Conservation (phyloP, 1,140 invertebrate species). For the Caenorhabditis latens region DNA sequence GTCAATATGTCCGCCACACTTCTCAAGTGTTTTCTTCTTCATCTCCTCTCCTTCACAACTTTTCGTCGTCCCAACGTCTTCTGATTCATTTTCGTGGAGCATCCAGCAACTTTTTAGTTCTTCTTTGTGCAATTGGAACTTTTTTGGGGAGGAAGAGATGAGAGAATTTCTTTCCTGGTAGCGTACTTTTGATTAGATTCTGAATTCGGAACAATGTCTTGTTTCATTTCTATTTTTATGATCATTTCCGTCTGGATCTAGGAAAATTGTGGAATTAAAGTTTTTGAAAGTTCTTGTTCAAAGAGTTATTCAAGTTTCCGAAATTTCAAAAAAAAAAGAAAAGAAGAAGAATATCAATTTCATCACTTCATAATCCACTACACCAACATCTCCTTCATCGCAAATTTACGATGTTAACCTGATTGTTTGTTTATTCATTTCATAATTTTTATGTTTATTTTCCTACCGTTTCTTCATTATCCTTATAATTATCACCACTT, state of each 20-base stretch:
- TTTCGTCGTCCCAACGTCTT: not conserved
- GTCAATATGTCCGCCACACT: slow-evolving; percentile 41
- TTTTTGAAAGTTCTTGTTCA: no score
- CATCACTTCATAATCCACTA: not conserved
- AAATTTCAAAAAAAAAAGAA: not conserved
- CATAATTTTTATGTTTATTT: not conserved
- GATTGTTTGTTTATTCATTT: not conserved
- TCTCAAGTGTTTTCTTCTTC: slow-evolving; percentile 50
- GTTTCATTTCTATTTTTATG: not conserved
- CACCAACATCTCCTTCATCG: not conserved
- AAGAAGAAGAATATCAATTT: not conserved
- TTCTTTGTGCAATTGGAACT: not conserved
- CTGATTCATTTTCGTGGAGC: slow-evolving; percentile 21
- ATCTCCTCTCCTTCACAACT: slow-evolving; percentile 14
- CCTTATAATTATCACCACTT: not conserved
- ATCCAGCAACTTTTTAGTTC: not conserved
- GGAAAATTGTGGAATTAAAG: no score
- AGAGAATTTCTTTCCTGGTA: not conserved
- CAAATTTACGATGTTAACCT: slow-evolving; percentile 18
- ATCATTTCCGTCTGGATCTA: not conserved
- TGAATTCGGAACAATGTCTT: not conserved
- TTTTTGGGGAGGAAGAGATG: not conserved
- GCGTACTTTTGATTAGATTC: slow-evolving; percentile 15
- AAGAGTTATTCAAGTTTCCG: not conserved
- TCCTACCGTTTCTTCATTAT: not conserved